Base-by-base conservation (phyloP, 2,113 vertebrate species). In the Sylvietta virens region DNA sequence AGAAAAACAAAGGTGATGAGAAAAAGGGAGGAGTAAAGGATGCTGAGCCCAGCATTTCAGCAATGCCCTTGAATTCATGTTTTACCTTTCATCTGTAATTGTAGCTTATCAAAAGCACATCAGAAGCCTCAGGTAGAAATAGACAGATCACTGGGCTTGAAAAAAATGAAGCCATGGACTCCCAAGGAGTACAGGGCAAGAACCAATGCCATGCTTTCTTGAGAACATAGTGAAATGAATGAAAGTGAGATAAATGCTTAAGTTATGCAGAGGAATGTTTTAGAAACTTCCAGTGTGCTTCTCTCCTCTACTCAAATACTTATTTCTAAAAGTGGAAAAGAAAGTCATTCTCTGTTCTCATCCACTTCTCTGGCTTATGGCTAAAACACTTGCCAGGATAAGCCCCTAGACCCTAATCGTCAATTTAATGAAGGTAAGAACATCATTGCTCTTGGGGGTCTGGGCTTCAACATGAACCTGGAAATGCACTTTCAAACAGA, bases 41-140 rank as follows among this genome's bases (percentile, higher is more conserved):
- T 95, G 80, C 60, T 92, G 72, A 94, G 53, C 23, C 67, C 40
- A 94, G 87, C 65, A 86, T 86, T 96, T 96, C 71, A 92, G 60
- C 71, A 90, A n/a, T 96, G 93, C 31, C 94, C 93, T 96, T 95
- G 87, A 92, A 66, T 94, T 97, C 90, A 31, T 84, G 94, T 93
- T 96, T 95, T 86, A 93, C 95, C 60, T 67, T 93, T 96, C 31
- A 64, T 53, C 80, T 93, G 85, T 88, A 96, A 81, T 74, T 94
- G 76, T 57, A 94, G 40, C 90, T 96, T 96, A 96, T 96, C 95
- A 94, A 60, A 95, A 78, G 92, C 76, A 95, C 95, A 96, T 96
- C 95, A 96, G 86, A 94, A 90, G 88, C 95, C 93, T 91, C 79
- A 67, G 90, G 95, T 40, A 42, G 67, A 81, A 96, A 90, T 64